Evolutionary conservation across 92 coral and sea anemone species (phyloP).

Genomic region (Epizoanthus stellaris): DNA sequence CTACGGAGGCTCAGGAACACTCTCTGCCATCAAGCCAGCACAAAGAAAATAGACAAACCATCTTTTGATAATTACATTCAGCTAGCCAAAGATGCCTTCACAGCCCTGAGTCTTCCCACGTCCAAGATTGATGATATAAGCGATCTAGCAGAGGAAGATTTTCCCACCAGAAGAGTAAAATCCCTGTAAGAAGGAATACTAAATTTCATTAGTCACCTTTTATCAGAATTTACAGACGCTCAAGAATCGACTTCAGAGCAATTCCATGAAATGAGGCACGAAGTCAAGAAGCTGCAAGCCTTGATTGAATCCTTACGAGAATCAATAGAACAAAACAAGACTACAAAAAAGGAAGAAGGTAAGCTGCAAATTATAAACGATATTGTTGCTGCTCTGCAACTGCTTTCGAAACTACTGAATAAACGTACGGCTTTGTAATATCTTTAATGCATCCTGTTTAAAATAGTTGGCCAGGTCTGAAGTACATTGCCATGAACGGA

Average conservation of each 20-base stretch:
- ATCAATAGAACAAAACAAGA: background rate
- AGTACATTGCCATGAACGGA: too few relatives aligned
- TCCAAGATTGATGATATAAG: constrained; percentile 25
- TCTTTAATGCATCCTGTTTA: too few relatives aligned
- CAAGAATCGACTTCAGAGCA: background rate
- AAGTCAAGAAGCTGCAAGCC: background rate
- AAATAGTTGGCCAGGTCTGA: too few relatives aligned
- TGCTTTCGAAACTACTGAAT: too few relatives aligned
- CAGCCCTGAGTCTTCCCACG: constrained; percentile 24
- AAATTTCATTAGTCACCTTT: background rate
- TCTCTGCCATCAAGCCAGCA: constrained; percentile 39
- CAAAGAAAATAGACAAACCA: constrained; percentile 26
- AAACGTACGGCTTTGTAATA: too few relatives aligned
- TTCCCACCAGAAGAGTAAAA: constrained; percentile 43
- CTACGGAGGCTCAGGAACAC: constrained; percentile 49
- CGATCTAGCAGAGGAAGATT: constrained; percentile 28
- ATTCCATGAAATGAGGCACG: background rate
- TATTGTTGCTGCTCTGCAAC: too few relatives aligned
- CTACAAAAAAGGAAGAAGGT: background rate
- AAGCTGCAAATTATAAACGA: too few relatives aligned
- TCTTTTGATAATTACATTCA: constrained; percentile 31
- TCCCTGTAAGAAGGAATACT: constrained; percentile 17
- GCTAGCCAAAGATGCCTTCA: constrained; percentile 32
- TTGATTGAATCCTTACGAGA: background rate
- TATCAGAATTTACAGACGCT: background rate